Evolutionary conservation across 2,888 invertebrate genomes (phyloP).

Genomic region (Laspeyria flexula): DNA sequence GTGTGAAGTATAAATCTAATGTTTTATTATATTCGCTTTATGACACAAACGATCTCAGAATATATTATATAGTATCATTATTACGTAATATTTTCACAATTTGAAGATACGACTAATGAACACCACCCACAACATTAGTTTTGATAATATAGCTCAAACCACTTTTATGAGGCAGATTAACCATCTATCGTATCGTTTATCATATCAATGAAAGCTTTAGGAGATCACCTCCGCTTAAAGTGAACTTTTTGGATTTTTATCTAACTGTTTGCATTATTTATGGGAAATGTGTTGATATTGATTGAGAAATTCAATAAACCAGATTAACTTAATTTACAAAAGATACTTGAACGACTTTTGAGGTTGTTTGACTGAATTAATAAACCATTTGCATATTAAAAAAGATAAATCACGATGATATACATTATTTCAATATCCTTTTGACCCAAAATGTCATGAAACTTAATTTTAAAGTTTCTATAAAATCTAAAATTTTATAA

Average conservation of each 20-base stretch:
- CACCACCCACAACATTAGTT: conserved; percentile 19
- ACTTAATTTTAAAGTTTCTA: too few relatives aligned
- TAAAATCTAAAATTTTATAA: too few relatives aligned
- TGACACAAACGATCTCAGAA: not conserved
- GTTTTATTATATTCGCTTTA: conserved; percentile 5
- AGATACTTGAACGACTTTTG: not conserved
- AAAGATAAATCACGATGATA: too few relatives aligned
- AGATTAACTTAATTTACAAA: not conserved
- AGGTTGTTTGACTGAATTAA: not conserved
- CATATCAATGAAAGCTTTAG: conserved; percentile 16
- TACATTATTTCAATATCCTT: too few relatives aligned
- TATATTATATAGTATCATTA: not conserved
- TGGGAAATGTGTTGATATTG: not conserved
- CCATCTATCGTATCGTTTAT: conserved; percentile 19
- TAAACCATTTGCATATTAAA: too few relatives aligned
- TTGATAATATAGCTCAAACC: conserved; percentile 18
- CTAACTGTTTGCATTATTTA: not conserved
- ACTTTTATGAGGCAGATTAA: conserved; percentile 15
- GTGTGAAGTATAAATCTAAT: conserved; percentile 42
- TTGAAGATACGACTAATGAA: conserved; percentile 11
- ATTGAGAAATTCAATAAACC: not conserved
- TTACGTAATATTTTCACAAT: conserved; percentile 24
- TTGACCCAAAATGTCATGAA: too few relatives aligned
- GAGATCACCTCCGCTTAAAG: conserved; percentile 7
- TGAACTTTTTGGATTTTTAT: conserved; percentile 1